Conservation (phyloP, 2,888 invertebrate species). For the Sclerodermus sp. region DNA sequence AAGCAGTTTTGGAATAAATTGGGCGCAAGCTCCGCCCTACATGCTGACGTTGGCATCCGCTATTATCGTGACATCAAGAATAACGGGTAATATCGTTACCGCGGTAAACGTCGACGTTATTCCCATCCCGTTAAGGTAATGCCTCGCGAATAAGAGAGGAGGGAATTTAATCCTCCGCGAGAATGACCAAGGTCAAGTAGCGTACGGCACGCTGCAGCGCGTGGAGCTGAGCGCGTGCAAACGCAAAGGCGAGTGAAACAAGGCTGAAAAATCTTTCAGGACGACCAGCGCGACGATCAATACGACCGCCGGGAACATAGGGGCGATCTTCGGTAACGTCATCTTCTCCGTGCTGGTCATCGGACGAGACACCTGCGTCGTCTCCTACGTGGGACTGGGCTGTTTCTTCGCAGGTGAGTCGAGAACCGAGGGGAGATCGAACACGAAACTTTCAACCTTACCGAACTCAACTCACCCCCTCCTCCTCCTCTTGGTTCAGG, state of each 20-base stretch:
- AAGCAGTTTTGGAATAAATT: constrained; percentile 48
- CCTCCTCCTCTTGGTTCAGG: too few relatives aligned
- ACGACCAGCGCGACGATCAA: constrained; percentile 39
- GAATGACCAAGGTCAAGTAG: not conserved
- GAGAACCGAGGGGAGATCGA: too few relatives aligned
- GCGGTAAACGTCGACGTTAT: constrained; percentile 46
- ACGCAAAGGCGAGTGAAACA: constrained; percentile 4
- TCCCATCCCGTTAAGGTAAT: constrained; percentile 49
- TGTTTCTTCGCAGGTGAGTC: constrained; percentile 38
- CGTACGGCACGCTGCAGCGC: not conserved
- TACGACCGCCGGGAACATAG: constrained; percentile 46
- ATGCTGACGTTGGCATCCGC: constrained; percentile 43
- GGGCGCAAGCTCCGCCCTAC: constrained; percentile 46
- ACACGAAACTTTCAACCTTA: too few relatives aligned
- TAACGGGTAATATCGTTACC: constrained; percentile 47
- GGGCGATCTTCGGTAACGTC: constrained; percentile 46
- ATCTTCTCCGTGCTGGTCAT: constrained; percentile 45
- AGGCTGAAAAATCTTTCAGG: constrained; percentile 24
- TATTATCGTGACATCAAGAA: constrained; percentile 46
- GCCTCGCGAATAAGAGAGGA: constrained; percentile 11
- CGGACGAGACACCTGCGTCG: constrained; percentile 38
- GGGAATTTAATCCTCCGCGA: not conserved
- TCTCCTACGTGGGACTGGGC: constrained; percentile 44
- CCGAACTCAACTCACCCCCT: constrained; percentile 5
- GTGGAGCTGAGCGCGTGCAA: not conserved